These are phyloP conservation scores for Crenichthys baileyi DNA, from an alignment of 2,797 vertebrate species.

Conservation along the genomic window DNA sequence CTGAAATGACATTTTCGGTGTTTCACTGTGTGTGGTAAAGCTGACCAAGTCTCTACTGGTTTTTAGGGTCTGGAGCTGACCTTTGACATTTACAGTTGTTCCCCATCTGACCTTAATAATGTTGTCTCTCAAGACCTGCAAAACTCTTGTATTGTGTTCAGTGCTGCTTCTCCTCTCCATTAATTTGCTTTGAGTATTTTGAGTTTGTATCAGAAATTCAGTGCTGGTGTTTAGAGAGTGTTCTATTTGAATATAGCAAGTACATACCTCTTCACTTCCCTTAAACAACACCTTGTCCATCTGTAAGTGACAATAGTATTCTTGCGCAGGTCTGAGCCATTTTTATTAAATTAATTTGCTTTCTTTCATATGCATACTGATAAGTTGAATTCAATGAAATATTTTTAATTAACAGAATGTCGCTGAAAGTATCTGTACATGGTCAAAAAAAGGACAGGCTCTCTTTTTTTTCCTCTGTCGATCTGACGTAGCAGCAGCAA, in stretches of 20 bases:
- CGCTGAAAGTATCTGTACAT: conserved; percentile 29
- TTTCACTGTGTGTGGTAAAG: conserved; percentile 11
- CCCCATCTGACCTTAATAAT: conserved; percentile 36
- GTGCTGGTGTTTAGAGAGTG: conserved; percentile 24
- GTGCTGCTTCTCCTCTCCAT: neutral
- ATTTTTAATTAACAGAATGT: conserved; percentile 61
- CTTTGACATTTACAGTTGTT: conserved; percentile 48
- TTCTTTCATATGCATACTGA: conserved; percentile 48
- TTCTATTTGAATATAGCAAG: conserved; percentile 19
- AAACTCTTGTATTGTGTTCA: conserved; percentile 13
- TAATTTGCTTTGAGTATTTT: conserved; percentile 38
- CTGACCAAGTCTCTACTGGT: neutral
- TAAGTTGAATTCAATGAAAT: conserved; percentile 62
- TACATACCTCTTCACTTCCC: conserved; percentile 26
- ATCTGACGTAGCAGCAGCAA: conserved; percentile 41
- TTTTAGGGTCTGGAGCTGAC: conserved; percentile 16
- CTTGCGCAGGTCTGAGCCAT: conserved; percentile 31
- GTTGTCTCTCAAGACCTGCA: conserved; percentile 1
- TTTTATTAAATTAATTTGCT: conserved; percentile 47
- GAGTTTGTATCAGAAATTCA: conserved; percentile 9
- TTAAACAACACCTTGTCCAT: conserved; percentile 37
- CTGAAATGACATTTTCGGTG: neutral
- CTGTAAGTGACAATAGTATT: conserved; percentile 35
- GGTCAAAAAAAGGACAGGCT: conserved; percentile 59
- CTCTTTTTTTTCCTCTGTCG: conserved; percentile 31